Evolutionary conservation across 2,888 invertebrate genomes (phyloP).

Genomic region (Neelides folsomi): DNA sequence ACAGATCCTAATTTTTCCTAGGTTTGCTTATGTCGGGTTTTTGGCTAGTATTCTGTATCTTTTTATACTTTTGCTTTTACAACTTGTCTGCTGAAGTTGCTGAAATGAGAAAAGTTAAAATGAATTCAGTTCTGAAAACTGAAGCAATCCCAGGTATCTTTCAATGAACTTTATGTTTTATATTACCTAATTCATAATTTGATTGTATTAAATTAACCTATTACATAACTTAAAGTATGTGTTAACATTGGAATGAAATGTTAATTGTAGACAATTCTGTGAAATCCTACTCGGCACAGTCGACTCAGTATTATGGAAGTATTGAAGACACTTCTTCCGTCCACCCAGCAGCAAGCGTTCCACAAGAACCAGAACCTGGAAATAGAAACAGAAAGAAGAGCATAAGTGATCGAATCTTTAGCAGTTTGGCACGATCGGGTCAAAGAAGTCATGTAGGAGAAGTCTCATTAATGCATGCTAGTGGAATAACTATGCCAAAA

Average conservation of each 20-base stretch:
- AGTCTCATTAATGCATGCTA: constrained; percentile 18
- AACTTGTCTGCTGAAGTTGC: constrained; percentile 22
- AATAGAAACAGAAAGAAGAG: constrained; percentile 9
- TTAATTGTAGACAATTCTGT: no score
- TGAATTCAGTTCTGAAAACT: no score
- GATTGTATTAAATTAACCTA: no score
- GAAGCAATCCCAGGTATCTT: no score
- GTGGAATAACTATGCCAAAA: constrained; percentile 7
- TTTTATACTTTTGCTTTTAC: constrained; percentile 24
- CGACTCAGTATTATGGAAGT: no score
- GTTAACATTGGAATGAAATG: no score
- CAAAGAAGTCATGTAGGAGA: constrained; percentile 14
- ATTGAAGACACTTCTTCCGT: not conserved
- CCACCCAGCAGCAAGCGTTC: not conserved
- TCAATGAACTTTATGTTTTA: no score
- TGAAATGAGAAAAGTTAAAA: not conserved
- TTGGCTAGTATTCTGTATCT: constrained; percentile 34
- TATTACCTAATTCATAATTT: no score
- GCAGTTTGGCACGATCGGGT: constrained; percentile 21
- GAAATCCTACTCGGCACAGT: no score
- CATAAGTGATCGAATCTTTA: constrained; percentile 21
- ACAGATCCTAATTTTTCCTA: no score
- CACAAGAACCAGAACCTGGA: not conserved
- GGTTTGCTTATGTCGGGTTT: constrained; percentile 36
- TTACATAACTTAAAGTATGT: no score